phyloP scores from a whole-genome alignment of 2,888 invertebrate species.

The Panzeria rudis region DNA sequence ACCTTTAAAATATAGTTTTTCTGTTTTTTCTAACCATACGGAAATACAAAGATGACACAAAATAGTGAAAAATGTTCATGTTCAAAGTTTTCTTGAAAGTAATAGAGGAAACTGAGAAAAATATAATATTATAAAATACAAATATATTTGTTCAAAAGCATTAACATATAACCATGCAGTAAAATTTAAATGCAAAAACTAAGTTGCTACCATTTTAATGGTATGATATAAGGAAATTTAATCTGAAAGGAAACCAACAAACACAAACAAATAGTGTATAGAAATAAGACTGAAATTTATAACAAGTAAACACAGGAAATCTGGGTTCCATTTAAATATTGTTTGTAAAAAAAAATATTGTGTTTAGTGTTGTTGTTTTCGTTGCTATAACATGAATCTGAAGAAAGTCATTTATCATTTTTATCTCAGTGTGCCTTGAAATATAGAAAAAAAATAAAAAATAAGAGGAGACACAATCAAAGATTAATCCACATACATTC shows the following conservation, averaged over 20 bases:
- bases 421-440: constrained; percentile 49
- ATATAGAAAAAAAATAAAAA: neutral
- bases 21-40: neutral
- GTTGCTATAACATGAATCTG: neutral
- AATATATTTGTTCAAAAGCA: constrained; percentile 6
- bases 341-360: no score
- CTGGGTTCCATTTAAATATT: constrained; percentile 14
- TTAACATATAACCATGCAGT: neutral
- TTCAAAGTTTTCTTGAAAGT: constrained; percentile 11
- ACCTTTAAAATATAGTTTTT: neutral
- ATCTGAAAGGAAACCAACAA: neutral
- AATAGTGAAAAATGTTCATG: constrained; percentile 10
- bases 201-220: constrained; percentile 23
- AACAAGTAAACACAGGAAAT: constrained; percentile 54
- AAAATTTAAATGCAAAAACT: constrained; percentile 7
- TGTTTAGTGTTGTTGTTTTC: neutral
- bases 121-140: neutral
- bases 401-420: constrained; percentile 58
- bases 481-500: neutral
- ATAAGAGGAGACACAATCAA: neutral
- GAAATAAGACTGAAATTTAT: constrained; percentile 44
- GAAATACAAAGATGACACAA: neutral
- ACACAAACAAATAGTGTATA: neutral
- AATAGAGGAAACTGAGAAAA: neutral
- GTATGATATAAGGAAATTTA: constrained; percentile 46